Percentiles rank a stretch among this genome's conserved stretches.
Evolutionary conservation across 2,888 invertebrate genomes (phyloP).

Genomic region (Drosophila pegasa): DNA sequence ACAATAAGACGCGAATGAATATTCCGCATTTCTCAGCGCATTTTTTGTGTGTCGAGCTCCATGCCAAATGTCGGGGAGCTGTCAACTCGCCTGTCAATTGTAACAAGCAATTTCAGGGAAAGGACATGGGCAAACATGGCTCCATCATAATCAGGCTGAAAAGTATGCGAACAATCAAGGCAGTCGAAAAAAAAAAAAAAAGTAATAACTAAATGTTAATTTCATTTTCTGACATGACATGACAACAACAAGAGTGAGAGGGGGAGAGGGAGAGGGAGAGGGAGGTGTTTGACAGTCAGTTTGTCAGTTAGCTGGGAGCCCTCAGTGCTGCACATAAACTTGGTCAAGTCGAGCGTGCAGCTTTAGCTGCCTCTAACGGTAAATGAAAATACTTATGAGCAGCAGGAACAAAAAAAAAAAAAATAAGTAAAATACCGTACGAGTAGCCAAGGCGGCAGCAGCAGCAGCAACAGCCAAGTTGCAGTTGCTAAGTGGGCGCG

Average conservation of each 20-base stretch:
- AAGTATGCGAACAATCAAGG: constrained; percentile 12
- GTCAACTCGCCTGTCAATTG: constrained; percentile 36
- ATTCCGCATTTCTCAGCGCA: not conserved
- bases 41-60: not conserved
- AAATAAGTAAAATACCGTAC: constrained; percentile 49
- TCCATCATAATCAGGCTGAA: constrained; percentile 20
- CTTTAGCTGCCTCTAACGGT: constrained; percentile 70
- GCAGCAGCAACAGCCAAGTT: constrained; percentile 42
- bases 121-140: constrained; percentile 13
- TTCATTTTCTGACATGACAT: constrained; percentile 62
- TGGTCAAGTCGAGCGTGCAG: constrained; percentile 52
- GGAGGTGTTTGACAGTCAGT: constrained; percentile 6
- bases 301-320: constrained; percentile 20
- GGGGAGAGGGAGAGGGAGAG: not conserved
- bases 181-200: constrained; percentile 1
- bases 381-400: constrained; percentile 57
- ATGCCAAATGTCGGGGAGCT: constrained; percentile 43
- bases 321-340: constrained; percentile 30
- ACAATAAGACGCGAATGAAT: no score
- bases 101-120: constrained; percentile 21
- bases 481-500: constrained; percentile 75
- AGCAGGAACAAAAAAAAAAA: not conserved
- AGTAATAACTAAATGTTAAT: constrained; percentile 55
- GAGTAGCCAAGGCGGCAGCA: constrained; percentile 44
- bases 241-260: constrained; percentile 33